Conservation (phyloP, 1,140 invertebrate species). For the Penaeus japonicus region DNA sequence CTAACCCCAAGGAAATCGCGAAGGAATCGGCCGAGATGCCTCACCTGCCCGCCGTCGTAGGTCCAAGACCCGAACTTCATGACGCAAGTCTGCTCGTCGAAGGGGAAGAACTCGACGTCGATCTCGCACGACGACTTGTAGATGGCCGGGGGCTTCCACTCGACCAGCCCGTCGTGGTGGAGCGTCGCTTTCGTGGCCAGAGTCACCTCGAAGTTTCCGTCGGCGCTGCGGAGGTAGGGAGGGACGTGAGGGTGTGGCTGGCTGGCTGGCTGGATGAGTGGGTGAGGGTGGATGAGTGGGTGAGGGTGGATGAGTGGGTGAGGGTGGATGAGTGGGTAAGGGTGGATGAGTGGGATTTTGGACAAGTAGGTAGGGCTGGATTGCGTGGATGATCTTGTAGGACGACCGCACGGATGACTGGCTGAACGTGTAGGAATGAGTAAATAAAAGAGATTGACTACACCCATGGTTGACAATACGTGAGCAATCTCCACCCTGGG, state of each 20-base stretch:
- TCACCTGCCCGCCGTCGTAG: slow-evolving; percentile 44
- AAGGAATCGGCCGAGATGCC: background rate
- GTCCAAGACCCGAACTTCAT: slow-evolving; percentile 53
- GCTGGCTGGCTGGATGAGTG: too few relatives aligned
- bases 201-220: slow-evolving; percentile 48
- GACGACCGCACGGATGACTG: too few relatives aligned
- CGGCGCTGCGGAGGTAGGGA: background rate
- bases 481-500: too few relatives aligned
- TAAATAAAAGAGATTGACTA: too few relatives aligned
- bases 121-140: slow-evolving; percentile 51
- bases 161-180: slow-evolving; percentile 36
- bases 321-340: background rate
- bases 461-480: too few relatives aligned
- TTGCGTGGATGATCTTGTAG: background rate
- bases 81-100: slow-evolving; percentile 48
- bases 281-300: background rate
- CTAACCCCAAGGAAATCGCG: background rate
- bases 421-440: too few relatives aligned
- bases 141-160: slow-evolving; percentile 48
- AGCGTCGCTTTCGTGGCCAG: slow-evolving; percentile 45
- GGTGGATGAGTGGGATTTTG: background rate
- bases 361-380: background rate
- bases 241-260: too few relatives aligned
- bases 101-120: slow-evolving; percentile 49
- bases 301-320: background rate